phyloP scores from a whole-genome alignment of 2,113 vertebrate genomes.

The Stictonetta naevosa region DNA sequence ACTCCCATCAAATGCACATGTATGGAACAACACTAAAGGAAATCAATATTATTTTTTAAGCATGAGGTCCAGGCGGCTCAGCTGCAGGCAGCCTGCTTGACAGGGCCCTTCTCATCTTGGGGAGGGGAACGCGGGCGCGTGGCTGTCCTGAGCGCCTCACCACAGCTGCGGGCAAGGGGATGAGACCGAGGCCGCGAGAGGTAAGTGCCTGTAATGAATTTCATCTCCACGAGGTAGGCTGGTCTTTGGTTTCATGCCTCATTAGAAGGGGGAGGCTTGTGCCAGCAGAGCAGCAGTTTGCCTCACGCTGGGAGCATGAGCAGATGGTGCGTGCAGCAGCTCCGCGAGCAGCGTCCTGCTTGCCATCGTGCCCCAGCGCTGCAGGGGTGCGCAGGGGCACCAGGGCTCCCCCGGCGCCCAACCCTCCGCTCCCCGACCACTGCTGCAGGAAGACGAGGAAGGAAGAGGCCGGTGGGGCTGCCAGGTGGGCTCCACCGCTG shows the following conservation, averaged over 20 bases:
- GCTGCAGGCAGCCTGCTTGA: not conserved
- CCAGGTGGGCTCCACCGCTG: not conserved
- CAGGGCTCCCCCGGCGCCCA: too few relatives aligned
- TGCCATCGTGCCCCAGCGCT: not conserved
- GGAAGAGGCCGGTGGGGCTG: not conserved
- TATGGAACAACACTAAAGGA: constrained; percentile 7
- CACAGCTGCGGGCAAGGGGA: not conserved
- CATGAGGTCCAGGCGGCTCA: not conserved
- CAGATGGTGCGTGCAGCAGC: not conserved
- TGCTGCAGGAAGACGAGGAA: too few relatives aligned
- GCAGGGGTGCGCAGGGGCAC: not conserved
- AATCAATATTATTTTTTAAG: constrained; percentile 42
- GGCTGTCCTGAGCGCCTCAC: rapidly evolving
- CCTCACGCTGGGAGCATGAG: not conserved
- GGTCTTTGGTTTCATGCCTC: constrained; percentile 37
- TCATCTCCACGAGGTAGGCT: constrained; percentile 1
- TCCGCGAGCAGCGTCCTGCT: not conserved
- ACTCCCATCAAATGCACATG: not conserved
- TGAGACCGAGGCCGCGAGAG: not conserved
- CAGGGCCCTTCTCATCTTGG: not conserved
- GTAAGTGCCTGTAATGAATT: not conserved
- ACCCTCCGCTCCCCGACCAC: too few relatives aligned
- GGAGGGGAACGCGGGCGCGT: rapidly evolving
- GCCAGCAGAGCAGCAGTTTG: not conserved
- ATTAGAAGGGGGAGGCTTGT: constrained; percentile 17